Base-by-base conservation (phyloP, 2,888 invertebrate species). In the Anticlea derivata region DNA sequence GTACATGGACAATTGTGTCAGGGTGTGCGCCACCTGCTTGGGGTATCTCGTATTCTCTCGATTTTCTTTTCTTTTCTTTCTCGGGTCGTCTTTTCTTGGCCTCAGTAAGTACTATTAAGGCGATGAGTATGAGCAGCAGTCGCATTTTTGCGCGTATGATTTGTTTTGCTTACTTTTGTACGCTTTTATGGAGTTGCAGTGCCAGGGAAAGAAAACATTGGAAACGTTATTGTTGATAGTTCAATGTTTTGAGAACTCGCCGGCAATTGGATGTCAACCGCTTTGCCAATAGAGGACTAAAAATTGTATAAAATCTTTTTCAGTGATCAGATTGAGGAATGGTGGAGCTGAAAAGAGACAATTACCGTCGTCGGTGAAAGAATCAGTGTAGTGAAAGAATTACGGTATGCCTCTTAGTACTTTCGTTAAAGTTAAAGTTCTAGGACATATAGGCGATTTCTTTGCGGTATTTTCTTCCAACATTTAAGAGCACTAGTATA, bases 81-180 rank as follows among this genome's bases (percentile, higher is more conserved):
- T 33, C 38, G 7, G 24, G 20, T 7, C 46, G 39, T 31, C 30
- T 39, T 8, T 49, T 58, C 38, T 51, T 63, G 0, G 60, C 60
- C 50, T 65, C 63, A 20, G 59, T 48, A 4, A 56, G 33, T 10
- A 60, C 30, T 11, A 27, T 7, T 29, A 71, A 44, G 11, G 71
- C 24, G 11, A 70, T 38, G n/a, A 68, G 29, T 45, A 58, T 51
- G 17, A 57, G 33, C 7, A 66, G 41, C 29, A 65, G 27, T 7
- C 49, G 56, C 79, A 78, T 78, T 61, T 60, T 71, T 61, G 53
- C 49, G 40, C 35, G 45, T n/a, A 34, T 52, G 39, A 7, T 34
- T 6, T 22, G 24, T 29, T 46, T 35, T 20, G 17, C 5, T 33
- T 44, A 29, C 43, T 11, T 31, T 38, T 24, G 26, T 22, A 22